phyloP scores from a whole-genome alignment of 2,888 invertebrate species.

The Clusia tigrina region DNA sequence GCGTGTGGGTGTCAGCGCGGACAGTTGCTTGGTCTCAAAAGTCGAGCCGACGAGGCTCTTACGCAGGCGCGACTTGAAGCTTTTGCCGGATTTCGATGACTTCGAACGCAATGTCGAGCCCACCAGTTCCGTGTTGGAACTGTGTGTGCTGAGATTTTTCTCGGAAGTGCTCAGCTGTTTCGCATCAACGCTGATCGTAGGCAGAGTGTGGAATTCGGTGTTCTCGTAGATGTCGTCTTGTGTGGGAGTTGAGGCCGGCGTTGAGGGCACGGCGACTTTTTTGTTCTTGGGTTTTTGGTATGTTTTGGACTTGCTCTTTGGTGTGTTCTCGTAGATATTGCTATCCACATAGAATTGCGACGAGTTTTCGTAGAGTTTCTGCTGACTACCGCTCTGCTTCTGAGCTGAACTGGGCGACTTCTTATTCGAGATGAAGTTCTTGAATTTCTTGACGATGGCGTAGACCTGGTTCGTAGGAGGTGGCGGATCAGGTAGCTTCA shows the following conservation, averaged over 20 bases:
- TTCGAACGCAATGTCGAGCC: slow-evolving; percentile 59
- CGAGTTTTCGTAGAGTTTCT: slow-evolving; percentile 60
- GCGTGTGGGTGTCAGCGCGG: slow-evolving; percentile 68
- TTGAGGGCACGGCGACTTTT: slow-evolving; percentile 28
- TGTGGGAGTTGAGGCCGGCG: slow-evolving; percentile 17
- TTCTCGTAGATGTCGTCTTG: slow-evolving; percentile 50
- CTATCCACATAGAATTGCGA: slow-evolving; percentile 52
- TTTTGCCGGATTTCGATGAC: slow-evolving; percentile 66
- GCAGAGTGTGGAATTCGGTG: slow-evolving; percentile 47
- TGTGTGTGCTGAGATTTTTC: slow-evolving; percentile 60
- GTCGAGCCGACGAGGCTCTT: slow-evolving; percentile 65
- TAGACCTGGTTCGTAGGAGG: slow-evolving; percentile 69
- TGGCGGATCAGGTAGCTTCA: slow-evolving; percentile 72
- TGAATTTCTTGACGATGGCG: slow-evolving; percentile 74
- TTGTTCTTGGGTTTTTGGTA: slow-evolving; percentile 34
- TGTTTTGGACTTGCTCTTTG: slow-evolving; percentile 35
- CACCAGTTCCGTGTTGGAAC: slow-evolving; percentile 36
- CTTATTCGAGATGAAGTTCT: slow-evolving; percentile 68
- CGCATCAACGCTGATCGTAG: slow-evolving; percentile 37
- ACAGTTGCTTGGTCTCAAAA: slow-evolving; percentile 53
- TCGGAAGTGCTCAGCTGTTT: slow-evolving; percentile 59
- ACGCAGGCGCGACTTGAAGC: slow-evolving; percentile 72
- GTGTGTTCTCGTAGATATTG: slow-evolving; percentile 41
- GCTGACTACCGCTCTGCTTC: slow-evolving; percentile 45
- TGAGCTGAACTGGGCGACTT: slow-evolving; percentile 52